Evolutionary conservation across 2,888 invertebrate genomes (phyloP), one percentile per base, ranked within the genome.

Genomic region (Leucania comma): DNA sequence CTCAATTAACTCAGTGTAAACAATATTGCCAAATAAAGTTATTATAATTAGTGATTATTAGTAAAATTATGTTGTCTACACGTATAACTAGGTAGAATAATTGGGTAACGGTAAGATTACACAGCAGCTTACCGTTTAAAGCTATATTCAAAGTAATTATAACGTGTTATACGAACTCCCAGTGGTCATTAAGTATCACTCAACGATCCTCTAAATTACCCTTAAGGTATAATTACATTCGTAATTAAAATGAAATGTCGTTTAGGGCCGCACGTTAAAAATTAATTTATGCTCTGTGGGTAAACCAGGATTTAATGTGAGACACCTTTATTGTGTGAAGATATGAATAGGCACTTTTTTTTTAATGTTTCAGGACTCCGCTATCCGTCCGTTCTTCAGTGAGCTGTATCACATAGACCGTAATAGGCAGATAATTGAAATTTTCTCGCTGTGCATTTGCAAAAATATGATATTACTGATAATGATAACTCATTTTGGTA

Each of bases 181-280:
- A 73, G 61, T 51, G 81, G 80, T 72, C 86, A 82, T 88, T 88
- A 87, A 80, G 81, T 73, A 82, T 79, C 79, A 80, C 82, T 84
- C 83, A 80, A 79, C 72, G 66, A 42, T 70, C 71, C 70, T 75
- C 80, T 85, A 81, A 84, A 84, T 86, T 79, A 78, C 82, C 75
- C 81, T 78, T 78, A 82, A 82, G 69, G 81, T 81, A 73, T 86
- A 85, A 88, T 88, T 87, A 88, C 78, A 80, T 60, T 63, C 64
- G 82, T 84, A 78, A 86, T 87, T 88, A 82, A 82, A 83, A 84
- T 83, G 78, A 83, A 83, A 80, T 75, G 80, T 80, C 84, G 83
- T 77, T 87, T 85, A 77, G 61, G 62, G 64, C 3, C 61, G 54
- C 67, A 72, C 68, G 82, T 78, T 83, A 80, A 80, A 80, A 83